Evolutionary conservation across 2,888 invertebrate species (phyloP).

Genomic region (Hedychridium roseum): DNA sequence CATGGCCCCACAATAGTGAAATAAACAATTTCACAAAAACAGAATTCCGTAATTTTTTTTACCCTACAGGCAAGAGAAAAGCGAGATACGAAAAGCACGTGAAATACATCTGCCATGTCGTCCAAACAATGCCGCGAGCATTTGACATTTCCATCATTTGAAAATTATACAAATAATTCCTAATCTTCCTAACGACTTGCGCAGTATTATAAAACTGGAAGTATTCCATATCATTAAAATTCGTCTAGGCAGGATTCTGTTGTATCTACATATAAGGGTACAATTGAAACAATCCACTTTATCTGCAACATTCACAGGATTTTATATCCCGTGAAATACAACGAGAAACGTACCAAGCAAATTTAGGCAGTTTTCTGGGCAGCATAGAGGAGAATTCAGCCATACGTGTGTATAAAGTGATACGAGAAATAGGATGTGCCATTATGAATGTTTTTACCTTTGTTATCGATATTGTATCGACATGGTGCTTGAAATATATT

Average conservation of each 20-base stretch:
- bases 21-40: too few relatives aligned
- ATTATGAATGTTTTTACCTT: conserved; percentile 41
- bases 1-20: too few relatives aligned
- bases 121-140: too few relatives aligned
- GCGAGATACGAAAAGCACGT: too few relatives aligned
- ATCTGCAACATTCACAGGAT: not conserved
- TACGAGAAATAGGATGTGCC: conserved; percentile 41
- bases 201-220: conserved; percentile 25
- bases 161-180: conserved; percentile 4
- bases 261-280: not conserved
- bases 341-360: conserved; percentile 2
- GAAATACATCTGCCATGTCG: too few relatives aligned
- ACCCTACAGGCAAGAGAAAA: too few relatives aligned
- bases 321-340: not conserved
- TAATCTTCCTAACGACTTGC: conserved; percentile 18
- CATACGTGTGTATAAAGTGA: conserved; percentile 37
- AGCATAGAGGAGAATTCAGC: conserved; percentile 30
- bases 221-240: conserved; percentile 22
- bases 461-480: conserved; percentile 24
- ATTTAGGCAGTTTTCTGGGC: conserved; percentile 21
- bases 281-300: not conserved
- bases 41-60: too few relatives aligned
- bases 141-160: conserved; percentile 22
- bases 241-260: conserved; percentile 5
- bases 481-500: conserved; percentile 30